These are phyloP conservation scores for Tapera naevia DNA, from an alignment of 2,797 vertebrate genomes.

Conservation along the genomic window DNA sequence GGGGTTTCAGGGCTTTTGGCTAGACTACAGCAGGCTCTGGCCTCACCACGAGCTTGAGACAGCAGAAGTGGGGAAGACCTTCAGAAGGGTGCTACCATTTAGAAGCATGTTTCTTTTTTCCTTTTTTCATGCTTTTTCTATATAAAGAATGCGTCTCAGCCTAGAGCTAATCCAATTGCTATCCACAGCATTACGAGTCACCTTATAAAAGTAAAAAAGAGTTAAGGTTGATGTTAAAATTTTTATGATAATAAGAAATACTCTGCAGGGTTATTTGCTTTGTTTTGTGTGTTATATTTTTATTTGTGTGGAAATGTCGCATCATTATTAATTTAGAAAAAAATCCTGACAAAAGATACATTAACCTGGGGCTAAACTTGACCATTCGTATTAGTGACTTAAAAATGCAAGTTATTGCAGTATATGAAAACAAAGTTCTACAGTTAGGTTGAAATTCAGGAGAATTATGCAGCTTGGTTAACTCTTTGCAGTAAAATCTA, in stretches of 20 bases:
- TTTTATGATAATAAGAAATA: background rate
- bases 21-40: background rate
- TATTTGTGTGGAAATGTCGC: background rate
- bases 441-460: background rate
- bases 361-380: background rate
- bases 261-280: background rate
- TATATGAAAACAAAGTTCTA: background rate
- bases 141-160: background rate
- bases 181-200: background rate
- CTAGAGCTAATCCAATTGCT: background rate
- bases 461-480: background rate
- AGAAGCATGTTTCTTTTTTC: background rate
- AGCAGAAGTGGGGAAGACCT: background rate
- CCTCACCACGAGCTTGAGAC: background rate
- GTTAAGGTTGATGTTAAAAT: background rate
- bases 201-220: background rate
- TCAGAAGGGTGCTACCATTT: background rate
- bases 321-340: background rate
- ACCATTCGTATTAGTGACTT: background rate
- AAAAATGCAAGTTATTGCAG: background rate
- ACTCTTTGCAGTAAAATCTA: background rate
- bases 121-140: background rate
- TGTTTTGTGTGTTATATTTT: background rate
- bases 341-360: background rate
- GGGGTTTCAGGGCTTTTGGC: background rate